Evolutionary conservation across 1,140 invertebrate genomes (phyloP), one percentile per base, ranked within the genome.

Genomic region (Caerostris darwini): DNA sequence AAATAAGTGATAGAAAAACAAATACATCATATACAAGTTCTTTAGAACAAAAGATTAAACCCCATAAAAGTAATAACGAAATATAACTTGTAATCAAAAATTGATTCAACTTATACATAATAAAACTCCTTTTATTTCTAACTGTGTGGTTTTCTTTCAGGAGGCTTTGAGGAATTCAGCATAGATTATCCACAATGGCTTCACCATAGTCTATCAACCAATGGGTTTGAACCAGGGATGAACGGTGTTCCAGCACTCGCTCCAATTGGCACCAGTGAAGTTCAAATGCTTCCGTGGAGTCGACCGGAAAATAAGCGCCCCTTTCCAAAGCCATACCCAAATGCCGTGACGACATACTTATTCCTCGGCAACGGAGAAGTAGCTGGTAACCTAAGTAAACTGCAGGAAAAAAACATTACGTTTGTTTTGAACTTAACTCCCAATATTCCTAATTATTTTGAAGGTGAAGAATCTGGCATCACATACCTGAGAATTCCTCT

Each of bases 171-270:
- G 92, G 97, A 97, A 95, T 99, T 99, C 96, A 97, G 97, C 95
- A 97, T 97, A 94, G 96, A 97, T 81, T 99, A 98, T 96, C 98
- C 98, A 56, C 98, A 99, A 96, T 98, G 98, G 98, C 98, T 98
- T 95, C 98, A 97, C 95, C 96, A 97, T 94, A 96, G 96, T 14
- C 95, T 95, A 94, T 91, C 95, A 4, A 96, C 96, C 88, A 96
- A 96, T 95, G 67, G 83, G n/a, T 95, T 96, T 56, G 95, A 95
- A n/a, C 95, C 95, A 8, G 95, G 96, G 64, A 92, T 95, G 58
- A 95, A 96, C 19, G 96, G 96, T 90, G 96, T 96, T 94, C 93
- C 96, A 85, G 95, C 96, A 81, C 95, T 96, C 96, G 94, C 83
- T 64, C 90, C 94, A 67, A 59, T 90, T 14, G 53, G 77, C 56